Percentiles rank a stretch among this genome's conserved stretches.
phyloP scores from a whole-genome alignment of 2,113 vertebrate genomes.

The Chauna torquata region DNA sequence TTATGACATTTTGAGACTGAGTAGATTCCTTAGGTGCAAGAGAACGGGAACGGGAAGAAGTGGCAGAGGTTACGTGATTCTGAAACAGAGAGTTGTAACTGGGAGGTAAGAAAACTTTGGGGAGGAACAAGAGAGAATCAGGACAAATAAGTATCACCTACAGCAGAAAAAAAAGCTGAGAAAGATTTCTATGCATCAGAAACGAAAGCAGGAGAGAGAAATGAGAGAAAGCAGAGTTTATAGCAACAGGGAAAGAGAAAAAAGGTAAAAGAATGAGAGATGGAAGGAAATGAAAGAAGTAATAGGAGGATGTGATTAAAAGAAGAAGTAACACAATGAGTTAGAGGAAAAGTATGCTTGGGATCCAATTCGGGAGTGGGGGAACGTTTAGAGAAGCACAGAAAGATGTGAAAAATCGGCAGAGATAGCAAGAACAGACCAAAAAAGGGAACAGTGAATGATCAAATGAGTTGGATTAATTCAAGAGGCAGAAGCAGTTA shows the following conservation, averaged over 20 bases:
- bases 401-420: not conserved
- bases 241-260: not conserved
- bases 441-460: not conserved
- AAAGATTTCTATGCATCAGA: not conserved
- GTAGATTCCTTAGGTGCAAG: not conserved
- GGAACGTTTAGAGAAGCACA: not conserved
- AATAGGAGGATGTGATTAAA: not conserved
- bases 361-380: not conserved
- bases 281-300: not conserved
- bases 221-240: not conserved
- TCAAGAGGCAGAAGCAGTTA: not conserved
- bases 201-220: not conserved
- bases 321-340: not conserved
- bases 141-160: not conserved
- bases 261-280: not conserved
- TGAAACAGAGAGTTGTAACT: not conserved
- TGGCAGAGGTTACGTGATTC: not conserved
- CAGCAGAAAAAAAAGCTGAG: not conserved
- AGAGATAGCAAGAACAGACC: not conserved
- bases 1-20: not conserved
- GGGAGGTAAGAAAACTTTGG: not conserved
- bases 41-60: not conserved
- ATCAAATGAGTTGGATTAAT: not conserved
- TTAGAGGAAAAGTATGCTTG: not conserved
- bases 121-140: not conserved